These are phyloP conservation scores for Myopa testacea DNA, from an alignment of 2,888 invertebrate species.

Conservation along the genomic window DNA sequence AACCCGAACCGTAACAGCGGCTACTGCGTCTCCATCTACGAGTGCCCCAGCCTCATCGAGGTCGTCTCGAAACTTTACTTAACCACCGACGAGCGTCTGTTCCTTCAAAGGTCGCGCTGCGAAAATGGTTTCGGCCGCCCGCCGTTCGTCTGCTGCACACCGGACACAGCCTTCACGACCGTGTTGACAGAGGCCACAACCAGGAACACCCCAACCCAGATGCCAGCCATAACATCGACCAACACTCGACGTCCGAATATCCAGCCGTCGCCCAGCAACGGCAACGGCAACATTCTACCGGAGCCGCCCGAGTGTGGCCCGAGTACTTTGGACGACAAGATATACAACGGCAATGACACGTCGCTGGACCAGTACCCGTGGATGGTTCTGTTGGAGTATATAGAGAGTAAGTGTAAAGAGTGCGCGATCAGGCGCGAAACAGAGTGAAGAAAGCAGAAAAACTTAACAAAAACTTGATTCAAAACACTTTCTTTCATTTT, in stretches of 20 bases:
- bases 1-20: constrained; percentile 63
- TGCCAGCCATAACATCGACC: constrained; percentile 11
- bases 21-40: constrained; percentile 61
- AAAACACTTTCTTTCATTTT: neutral
- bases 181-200: neutral
- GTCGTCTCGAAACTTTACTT: constrained; percentile 51
- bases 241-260: constrained; percentile 10
- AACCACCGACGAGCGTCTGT: constrained; percentile 49
- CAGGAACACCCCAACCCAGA: constrained; percentile 22
- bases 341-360: constrained; percentile 74
- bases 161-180: constrained; percentile 51
- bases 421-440: neutral
- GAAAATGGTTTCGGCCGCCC: constrained; percentile 53
- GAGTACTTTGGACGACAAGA: constrained; percentile 68
- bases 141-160: constrained; percentile 64
- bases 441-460: neutral
- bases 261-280: constrained; percentile 46
- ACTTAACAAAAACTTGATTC: neutral
- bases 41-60: constrained; percentile 58
- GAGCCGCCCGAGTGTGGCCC: constrained; percentile 60
- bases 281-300: constrained; percentile 58
- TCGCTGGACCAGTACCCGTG: constrained; percentile 77
- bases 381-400: constrained; percentile 77
- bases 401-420: constrained; percentile 71
- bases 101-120: constrained; percentile 61